Evolutionary conservation across 2,113 vertebrate species (phyloP).

Genomic region (Caranx ignobilis): DNA sequence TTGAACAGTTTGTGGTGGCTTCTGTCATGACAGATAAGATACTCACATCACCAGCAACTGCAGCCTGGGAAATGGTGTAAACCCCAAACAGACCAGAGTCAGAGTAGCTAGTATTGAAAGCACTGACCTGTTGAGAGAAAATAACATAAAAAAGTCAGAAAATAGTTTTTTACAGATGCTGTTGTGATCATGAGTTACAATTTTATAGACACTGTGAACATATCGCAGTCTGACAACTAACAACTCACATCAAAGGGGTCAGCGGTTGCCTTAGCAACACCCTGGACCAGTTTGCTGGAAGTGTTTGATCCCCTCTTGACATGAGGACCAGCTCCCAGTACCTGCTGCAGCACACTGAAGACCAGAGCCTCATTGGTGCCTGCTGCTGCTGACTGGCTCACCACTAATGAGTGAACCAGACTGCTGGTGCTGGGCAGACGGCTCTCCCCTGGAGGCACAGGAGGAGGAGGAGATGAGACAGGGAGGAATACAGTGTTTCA

Average conservation of each 20-base stretch:
- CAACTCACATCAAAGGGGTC: conserved; percentile 93
- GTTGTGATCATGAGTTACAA: background rate
- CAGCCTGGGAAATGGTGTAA: conserved; percentile 89
- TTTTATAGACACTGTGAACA: too few species aligned
- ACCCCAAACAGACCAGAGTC: conserved; percentile 97
- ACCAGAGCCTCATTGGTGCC: conserved; percentile 88
- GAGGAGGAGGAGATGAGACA: background rate
- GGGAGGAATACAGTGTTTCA: background rate
- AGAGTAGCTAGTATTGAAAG: conserved; percentile 91
- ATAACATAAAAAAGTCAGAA: background rate
- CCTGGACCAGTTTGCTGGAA: conserved; percentile 87
- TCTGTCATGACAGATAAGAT: background rate
- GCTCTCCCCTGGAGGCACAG: conserved; percentile 86
- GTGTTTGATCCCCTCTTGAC: conserved; percentile 90
- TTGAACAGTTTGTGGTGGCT: background rate
- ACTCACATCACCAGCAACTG: conserved; percentile 88
- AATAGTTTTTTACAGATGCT: background rate
- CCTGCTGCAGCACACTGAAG: conserved; percentile 92
- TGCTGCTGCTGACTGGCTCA: conserved; percentile 86
- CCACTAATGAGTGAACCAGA: conserved; percentile 90
- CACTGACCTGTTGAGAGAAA: conserved; percentile 85
- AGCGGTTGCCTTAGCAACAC: conserved; percentile 84
- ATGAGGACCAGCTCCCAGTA: conserved; percentile 91
- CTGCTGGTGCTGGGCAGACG: conserved; percentile 83
- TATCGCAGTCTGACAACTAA: background rate